phyloP scores from a whole-genome alignment of 2,797 vertebrate genomes.

The Trichosurus vulpecula region DNA sequence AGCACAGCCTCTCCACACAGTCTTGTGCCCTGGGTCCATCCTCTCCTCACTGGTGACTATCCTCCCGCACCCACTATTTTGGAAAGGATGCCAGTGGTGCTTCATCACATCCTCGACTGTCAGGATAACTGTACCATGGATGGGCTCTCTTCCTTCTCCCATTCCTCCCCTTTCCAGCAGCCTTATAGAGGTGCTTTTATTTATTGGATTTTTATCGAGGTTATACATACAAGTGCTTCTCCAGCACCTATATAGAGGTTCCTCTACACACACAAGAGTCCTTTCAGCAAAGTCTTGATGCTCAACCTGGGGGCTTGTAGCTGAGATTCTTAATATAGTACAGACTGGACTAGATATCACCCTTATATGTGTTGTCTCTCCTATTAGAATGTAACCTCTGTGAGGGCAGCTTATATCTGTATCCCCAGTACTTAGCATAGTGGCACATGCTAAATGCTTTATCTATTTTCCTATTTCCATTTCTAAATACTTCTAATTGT shows the following conservation, averaged over 20 bases:
- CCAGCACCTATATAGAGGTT: background rate
- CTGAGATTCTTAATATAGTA: background rate
- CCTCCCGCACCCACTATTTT: background rate
- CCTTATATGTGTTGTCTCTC: background rate
- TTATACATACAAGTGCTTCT: background rate
- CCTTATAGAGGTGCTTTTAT: background rate
- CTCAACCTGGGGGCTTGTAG: background rate
- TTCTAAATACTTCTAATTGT: background rate
- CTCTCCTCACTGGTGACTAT: background rate
- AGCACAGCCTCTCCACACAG: background rate
- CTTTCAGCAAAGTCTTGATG: background rate
- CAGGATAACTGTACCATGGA: background rate
- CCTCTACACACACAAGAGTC: background rate
- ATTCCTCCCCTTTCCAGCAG: background rate
- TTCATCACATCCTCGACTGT: background rate
- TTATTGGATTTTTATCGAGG: background rate
- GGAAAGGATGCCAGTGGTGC: background rate
- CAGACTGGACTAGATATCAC: background rate
- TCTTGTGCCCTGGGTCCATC: background rate
- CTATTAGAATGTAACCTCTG: background rate
- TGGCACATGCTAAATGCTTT: background rate
- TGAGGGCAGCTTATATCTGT: background rate
- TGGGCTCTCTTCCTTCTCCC: background rate
- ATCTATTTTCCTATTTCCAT: background rate
- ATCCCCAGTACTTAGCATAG: background rate